Evolutionary conservation across 37 sponge, comb jelly and placozoan genomes (phyloP), one percentile per base, ranked within the genome.

Genomic region (Halisarca cf. caerulea): DNA sequence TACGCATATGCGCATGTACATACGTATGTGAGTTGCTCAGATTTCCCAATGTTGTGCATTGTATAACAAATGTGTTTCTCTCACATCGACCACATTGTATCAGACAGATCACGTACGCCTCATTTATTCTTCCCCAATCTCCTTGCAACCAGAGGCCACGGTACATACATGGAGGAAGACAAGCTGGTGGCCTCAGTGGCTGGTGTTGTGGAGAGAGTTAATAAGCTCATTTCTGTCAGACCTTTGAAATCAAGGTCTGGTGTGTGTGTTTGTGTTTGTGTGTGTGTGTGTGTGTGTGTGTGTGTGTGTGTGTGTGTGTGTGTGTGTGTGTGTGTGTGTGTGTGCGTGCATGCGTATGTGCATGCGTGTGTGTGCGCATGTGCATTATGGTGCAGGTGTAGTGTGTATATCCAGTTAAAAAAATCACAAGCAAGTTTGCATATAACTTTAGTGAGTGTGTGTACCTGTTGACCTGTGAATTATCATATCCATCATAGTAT

Each of bases 191-290:
- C 95, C 0, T 94, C 97, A 24, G 95, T 97, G 15, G 93, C 95
- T 69, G 97, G 97, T 30, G 75, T 85, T 11, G 95, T 97, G 18
- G 95, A 97, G 79, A 84, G 89, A 62, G 93, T 94, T 18, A 94
- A 94, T 85, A 89, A 88, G 35, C 86, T 97, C 30, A 90, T 97
- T 25, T 97, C 86, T 77, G 97, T 94, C 28, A 61, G 82, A 30
- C 95, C 95, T 23, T 71, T 94, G 24, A 90, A 92, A 42, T 88
- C 93, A 83, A 84, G 95, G 93, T 25, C 33, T 17, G n/a, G 37
- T 14, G 51, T 47, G 51, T 57, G 59, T 54, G 59, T 23, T 1
- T 80, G 69, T 68, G 33, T 68, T 0, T 27, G 30, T 27, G 33
- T 30, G 30, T 68, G 69, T 30, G 30, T 68, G 33, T 34, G 64